Conservation (phyloP, 1,140 invertebrate species). For the Galendromus occidentalis region DNA sequence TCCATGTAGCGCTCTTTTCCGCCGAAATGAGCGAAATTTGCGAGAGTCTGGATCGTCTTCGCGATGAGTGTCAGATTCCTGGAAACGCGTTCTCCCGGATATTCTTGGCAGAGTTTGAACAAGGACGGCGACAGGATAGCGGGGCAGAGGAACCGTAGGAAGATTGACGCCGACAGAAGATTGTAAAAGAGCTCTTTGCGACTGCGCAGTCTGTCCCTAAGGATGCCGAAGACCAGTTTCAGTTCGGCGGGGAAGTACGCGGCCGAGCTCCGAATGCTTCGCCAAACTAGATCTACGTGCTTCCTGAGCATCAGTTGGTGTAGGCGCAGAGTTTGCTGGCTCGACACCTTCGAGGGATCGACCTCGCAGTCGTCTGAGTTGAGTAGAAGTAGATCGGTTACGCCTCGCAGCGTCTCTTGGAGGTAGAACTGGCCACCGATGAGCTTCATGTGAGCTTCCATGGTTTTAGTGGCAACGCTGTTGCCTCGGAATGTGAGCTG, state of each 20-base stretch:
- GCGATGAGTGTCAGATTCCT: constrained; percentile 82
- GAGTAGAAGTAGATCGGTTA: constrained; percentile 45
- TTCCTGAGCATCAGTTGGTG: constrained; percentile 65
- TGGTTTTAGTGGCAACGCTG: constrained; percentile 85
- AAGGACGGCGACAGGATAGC: constrained; percentile 85
- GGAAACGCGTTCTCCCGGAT: constrained; percentile 73
- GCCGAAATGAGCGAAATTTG: constrained; percentile 83
- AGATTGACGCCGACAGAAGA: constrained; percentile 83
- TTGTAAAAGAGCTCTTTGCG: constrained; percentile 73
- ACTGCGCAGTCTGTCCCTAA: constrained; percentile 21
- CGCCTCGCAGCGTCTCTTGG: constrained; percentile 59
- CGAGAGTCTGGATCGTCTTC: constrained; percentile 79
- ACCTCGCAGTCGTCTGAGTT: constrained; percentile 46
- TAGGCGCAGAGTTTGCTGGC: constrained; percentile 41
- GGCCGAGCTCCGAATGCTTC: constrained; percentile 55
- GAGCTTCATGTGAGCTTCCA: constrained; percentile 87
- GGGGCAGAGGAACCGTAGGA: constrained; percentile 74
- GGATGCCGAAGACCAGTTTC: neutral
- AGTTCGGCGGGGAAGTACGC: constrained; percentile 46
- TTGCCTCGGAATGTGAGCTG: constrained; percentile 69
- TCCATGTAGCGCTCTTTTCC: constrained; percentile 94
- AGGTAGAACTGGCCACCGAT: constrained; percentile 68
- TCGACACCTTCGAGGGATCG: constrained; percentile 55
- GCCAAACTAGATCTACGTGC: constrained; percentile 66
- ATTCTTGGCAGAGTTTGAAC: constrained; percentile 67